Percentiles rank a stretch among this genome's conserved stretches.
Evolutionary conservation across 2,888 invertebrate species (phyloP).

Genomic region (Pterostichus niger): DNA sequence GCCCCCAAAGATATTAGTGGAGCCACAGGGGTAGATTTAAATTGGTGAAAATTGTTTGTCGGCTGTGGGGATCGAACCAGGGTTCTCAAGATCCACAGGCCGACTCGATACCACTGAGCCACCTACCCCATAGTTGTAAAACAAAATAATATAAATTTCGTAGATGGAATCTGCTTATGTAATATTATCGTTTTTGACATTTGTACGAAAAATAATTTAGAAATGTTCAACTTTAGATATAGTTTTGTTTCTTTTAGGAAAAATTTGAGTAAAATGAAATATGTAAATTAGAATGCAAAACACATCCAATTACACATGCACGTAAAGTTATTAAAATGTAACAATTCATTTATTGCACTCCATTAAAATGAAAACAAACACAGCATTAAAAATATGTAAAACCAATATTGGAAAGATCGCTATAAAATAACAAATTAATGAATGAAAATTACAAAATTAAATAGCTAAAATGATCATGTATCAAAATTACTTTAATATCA

Average conservation of each 20-base stretch:
- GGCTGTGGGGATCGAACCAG: too few relatives aligned
- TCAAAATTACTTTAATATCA: conserved; percentile 53
- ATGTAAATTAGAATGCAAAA: conserved; percentile 7
- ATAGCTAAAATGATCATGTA: conserved; percentile 49
- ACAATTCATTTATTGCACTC: conserved; percentile 49
- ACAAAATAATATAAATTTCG: too few relatives aligned
- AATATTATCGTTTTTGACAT: too few relatives aligned
- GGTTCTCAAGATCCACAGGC: too few relatives aligned
- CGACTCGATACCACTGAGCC: too few relatives aligned
- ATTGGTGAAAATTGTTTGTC: too few relatives aligned
- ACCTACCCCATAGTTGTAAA: too few relatives aligned
- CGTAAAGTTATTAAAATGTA: conserved; percentile 26
- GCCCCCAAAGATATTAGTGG: too few relatives aligned
- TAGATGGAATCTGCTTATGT: too few relatives aligned
- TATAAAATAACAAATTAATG: conserved; percentile 53
- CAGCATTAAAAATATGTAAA: conserved; percentile 52
- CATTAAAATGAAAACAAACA: conserved; percentile 51
- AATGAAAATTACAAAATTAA: conserved; percentile 55
- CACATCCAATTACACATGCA: background rate
- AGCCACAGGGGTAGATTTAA: too few relatives aligned
- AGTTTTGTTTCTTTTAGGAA: background rate
- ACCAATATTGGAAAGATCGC: conserved; percentile 49
- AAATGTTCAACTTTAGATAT: too few relatives aligned
- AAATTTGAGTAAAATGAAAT: background rate
- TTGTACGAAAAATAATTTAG: too few relatives aligned